Evolutionary conservation across 2,797 vertebrate species (phyloP), one percentile per base, ranked within the genome.

Genomic region (Lindbergichthys nudifrons): DNA sequence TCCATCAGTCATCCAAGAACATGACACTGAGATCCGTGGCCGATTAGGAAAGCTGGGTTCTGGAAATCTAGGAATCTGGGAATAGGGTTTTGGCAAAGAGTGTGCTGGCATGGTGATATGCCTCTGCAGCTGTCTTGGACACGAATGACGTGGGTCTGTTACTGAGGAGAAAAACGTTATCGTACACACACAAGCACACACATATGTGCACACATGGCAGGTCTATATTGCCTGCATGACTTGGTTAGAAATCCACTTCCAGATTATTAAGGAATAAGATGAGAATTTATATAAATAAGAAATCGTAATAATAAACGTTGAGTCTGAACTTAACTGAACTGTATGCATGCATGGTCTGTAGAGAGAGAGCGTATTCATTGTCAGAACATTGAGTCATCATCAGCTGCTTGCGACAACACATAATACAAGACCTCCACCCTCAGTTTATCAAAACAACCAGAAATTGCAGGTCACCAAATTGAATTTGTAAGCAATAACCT

Each of bases 51-150:
- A 87, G 75, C 85, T 42, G 78, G 70, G 52, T 88, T 84, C 80
- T 87, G 88, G 90, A 93, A 93, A 93, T 92, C 79, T 70, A 87
- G 88, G 87, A 93, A 90, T 93, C 89, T 91, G 89, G 91, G 93
- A 92, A 91, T 85, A 82, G 36, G 79, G 70, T 86, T 92, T 89
- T 92, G 90, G 88, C 83, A 77, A 77, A 76, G 63, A 69, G 30
- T 1, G 13, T 10, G 13, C 84, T 84, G 79, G 84, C 73, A 84
- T 70, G 23, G 73, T 52, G 80, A 83, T 73, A 69, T 60, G 77
- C 48, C 59, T 86, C 79, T 79, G 88, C 88, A 91, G 89, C 90
- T 94, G 93, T 92, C 82, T 78, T 77, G 75, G 77, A 87, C 60
- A 62, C 1, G 12, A 77, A 73, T 79, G 87, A 86, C 57, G 62